These are phyloP conservation scores for Spodoptera litura DNA, from an alignment of 1,140 invertebrate species.

Conservation along the genomic window DNA sequence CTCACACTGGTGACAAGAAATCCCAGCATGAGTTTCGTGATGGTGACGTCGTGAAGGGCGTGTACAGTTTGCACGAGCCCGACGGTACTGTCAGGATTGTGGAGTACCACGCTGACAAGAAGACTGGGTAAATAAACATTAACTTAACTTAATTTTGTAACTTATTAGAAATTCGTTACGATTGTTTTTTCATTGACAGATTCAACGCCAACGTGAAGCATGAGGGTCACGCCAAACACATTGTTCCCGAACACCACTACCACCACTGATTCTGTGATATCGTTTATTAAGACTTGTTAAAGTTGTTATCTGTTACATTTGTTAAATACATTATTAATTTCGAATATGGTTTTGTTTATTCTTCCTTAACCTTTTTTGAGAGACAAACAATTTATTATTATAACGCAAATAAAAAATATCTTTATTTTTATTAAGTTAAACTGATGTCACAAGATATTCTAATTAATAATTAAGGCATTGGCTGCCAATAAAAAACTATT, in stretches of 20 bases:
- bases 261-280: conserved; percentile 22
- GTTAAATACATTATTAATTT: background rate
- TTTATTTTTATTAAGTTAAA: too few species aligned
- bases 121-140: conserved; percentile 61
- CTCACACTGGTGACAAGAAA: conserved; percentile 68
- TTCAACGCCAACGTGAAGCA: conserved; percentile 45
- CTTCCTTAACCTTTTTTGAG: too few species aligned
- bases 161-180: background rate
- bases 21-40: conserved; percentile 68
- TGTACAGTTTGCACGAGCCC: conserved; percentile 81
- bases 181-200: conserved; percentile 9
- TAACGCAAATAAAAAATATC: too few species aligned
- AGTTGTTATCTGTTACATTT: background rate
- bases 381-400: too few species aligned
- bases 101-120: conserved; percentile 72
- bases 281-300: background rate
- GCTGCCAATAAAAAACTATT: too few species aligned
- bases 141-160: too few species aligned
- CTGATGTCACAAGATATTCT: too few species aligned
- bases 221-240: conserved; percentile 31
- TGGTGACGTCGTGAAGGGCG: conserved; percentile 77
- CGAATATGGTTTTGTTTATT: background rate
- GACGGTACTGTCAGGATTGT: conserved; percentile 72
- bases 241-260: conserved; percentile 39
- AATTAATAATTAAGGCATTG: too few species aligned